These are phyloP conservation scores for Acleris holmiana DNA, from an alignment of 2,888 invertebrate species.

Conservation along the genomic window DNA sequence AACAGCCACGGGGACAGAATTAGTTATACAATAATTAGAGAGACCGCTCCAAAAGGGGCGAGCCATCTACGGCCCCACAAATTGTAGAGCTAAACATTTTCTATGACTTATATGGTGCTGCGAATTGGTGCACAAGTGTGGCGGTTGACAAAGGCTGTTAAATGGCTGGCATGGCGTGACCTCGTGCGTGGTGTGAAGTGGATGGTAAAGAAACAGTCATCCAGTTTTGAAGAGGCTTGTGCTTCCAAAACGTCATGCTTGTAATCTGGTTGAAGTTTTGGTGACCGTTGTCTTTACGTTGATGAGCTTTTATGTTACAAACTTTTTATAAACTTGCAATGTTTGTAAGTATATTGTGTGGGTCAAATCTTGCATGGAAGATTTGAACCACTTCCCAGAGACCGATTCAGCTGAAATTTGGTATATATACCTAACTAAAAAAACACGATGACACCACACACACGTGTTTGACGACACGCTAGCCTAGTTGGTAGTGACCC, in stretches of 20 bases:
- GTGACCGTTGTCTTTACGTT: too few species aligned
- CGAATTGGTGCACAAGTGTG: conserved; percentile 65
- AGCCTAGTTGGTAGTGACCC: too few species aligned
- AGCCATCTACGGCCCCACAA: conserved; percentile 61
- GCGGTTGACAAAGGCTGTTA: conserved; percentile 41
- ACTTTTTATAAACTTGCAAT: too few species aligned
- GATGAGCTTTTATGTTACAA: too few species aligned
- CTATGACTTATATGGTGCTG: conserved; percentile 63
- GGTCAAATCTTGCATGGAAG: too few species aligned
- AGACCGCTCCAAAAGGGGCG: conserved; percentile 62
- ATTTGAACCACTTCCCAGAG: too few species aligned
- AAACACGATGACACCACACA: too few species aligned
- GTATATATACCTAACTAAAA: too few species aligned
- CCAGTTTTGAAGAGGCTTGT: conserved; percentile 22
- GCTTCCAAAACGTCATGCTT: background rate
- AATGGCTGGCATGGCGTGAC: conserved; percentile 30
- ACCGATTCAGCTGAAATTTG: too few species aligned
- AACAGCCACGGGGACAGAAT: conserved; percentile 38
- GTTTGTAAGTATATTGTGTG: too few species aligned
- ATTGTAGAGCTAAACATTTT: conserved; percentile 61
- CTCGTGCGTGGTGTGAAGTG: conserved; percentile 29
- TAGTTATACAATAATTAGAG: conserved; percentile 69
- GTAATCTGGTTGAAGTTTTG: too few species aligned
- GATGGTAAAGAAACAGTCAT: conserved; percentile 21
- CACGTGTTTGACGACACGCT: too few species aligned